Percentiles rank a stretch among this genome's conserved stretches.
Evolutionary conservation across 2,797 vertebrate species (phyloP).

Genomic region (Siniperca obscura): DNA sequence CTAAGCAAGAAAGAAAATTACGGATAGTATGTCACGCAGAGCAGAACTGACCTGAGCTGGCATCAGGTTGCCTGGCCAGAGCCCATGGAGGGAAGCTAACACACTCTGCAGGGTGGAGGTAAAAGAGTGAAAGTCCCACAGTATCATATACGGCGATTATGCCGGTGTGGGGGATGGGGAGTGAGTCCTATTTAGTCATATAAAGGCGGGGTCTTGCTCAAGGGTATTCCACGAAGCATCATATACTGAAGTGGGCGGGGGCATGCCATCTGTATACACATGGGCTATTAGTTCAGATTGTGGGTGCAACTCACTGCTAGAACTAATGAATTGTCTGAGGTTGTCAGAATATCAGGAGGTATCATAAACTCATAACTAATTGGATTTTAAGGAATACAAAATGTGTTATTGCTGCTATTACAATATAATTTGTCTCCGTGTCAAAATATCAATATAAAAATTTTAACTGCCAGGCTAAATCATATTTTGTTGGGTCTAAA

Average conservation of each 20-base stretch:
- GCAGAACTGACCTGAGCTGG: constrained; percentile 69
- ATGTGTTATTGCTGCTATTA: constrained; percentile 30
- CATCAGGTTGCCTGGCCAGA: constrained; percentile 53
- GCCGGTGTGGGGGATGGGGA: constrained; percentile 53
- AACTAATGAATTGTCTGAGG: constrained; percentile 50
- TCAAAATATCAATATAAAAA: constrained; percentile 23
- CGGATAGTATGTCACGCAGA: constrained; percentile 67
- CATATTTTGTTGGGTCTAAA: constrained; percentile 22
- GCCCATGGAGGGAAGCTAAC: constrained; percentile 50
- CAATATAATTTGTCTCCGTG: constrained; percentile 28
- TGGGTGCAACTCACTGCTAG: constrained; percentile 31
- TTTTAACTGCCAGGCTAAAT: constrained; percentile 14
- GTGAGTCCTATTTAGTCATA: constrained; percentile 57
- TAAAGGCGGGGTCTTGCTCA: constrained; percentile 54
- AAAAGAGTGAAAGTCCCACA: constrained; percentile 53
- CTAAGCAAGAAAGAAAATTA: constrained; percentile 39
- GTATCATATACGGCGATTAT: constrained; percentile 61
- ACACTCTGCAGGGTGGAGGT: constrained; percentile 38
- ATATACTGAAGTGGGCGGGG: constrained; percentile 25
- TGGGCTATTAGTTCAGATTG: constrained; percentile 46
- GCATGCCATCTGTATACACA: constrained; percentile 59
- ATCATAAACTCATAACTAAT: constrained; percentile 29
- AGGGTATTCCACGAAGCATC: constrained; percentile 46
- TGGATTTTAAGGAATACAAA: constrained; percentile 35
- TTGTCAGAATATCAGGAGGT: constrained; percentile 26